Evolutionary conservation across 2,797 vertebrate species (phyloP), one percentile per base, ranked within the genome.

Genomic region (Pyrocephalus nanus): DNA sequence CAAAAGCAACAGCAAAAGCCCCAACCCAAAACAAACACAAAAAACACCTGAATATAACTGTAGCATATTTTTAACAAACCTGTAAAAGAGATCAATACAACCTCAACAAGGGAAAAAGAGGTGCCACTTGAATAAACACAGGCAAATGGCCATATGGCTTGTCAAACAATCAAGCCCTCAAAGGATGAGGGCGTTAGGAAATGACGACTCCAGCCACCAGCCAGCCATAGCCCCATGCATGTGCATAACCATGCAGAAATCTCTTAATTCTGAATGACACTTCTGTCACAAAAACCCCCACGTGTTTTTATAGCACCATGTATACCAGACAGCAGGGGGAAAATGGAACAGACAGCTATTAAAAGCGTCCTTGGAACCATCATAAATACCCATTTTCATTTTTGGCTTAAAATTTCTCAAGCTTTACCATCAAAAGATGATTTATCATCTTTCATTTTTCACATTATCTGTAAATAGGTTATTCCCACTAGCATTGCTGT

Each of bases 371-470:
- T 93, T 86, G 71, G 83, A 94, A 95, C 88, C 50, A 70, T 65
- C 84, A 61, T 88, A 93, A 96, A 88, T 77, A 94, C 17, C 67
- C 53, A n/a, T 88, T 95, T 89, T 80, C 84, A 85, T 81, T 91
- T 93, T 65, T 58, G 58, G 78, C 78, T 93, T 91, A 90, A 80
- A 88, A 72, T 88, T 92, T 88, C 83, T 90, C 67, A 38, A 83
- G 84, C 57, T 94, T 20, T 78, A 25, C 69, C 80, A 75, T 84
- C 66, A 94, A 80, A 50, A 91, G 78, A 55, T 75, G n/a, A 96
- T 95, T 88, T 92, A 83, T 88, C 81, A 77, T 71, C 72, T 87
- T 85, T 77, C 81, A 91, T 92, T 96, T 94, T 95, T 93, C 89
- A 93, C 40, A 86, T 94, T 87, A 91, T 83, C 91, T 92, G 84